Base-by-base conservation (phyloP, 2,797 vertebrate species). In the Acridotheres tristis region DNA sequence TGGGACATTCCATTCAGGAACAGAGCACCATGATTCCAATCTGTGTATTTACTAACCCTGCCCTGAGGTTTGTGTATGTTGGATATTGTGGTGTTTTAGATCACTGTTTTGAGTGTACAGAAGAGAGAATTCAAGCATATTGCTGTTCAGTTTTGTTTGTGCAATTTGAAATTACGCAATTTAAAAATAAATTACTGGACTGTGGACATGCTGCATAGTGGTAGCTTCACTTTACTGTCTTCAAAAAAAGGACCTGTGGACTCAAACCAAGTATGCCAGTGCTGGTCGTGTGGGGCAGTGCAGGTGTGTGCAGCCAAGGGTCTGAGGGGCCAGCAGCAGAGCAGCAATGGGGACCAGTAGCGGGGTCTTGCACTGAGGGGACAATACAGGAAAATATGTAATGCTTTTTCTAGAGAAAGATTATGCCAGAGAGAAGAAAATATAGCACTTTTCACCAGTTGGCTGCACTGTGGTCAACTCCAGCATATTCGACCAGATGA, bases 1-100 rank as follows among this genome's bases (percentile, higher is more conserved):
- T 99, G 99, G 98, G 98, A 99, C 98, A 98, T 99, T 99, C 98
- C 98, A 98, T 98, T 98, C 97, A 99, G 98, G 98, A 98, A 98
- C 97, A 97, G 98, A 98, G 97, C 98, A 98, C 98, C 97, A 98
- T 98, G 97, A 98, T 98, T 98, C 98, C 98, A 98, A 98, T 97
- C 96, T 97, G 97, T 98, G 98, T 99, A 98, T 98, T 98, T 99
- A 98, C 98, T 98, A 98, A 98, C 97, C 96, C 97, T 97, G 97
- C 98, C 98, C 98, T 98, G 98, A 98, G 99, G 98, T 99, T 98
- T 98, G 98, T 99, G 98, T 99, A 98, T 99, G 98, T 99, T 99
- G 98, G 99, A 98, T 99, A 99, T 99, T 98, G 99, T 99, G 99
- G 97, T 99, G 99, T 99, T 99, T 98, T 99, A 98, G 98, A 99